Conservation (phyloP, 2,113 vertebrate genomes). For the Euleptes europaea region DNA sequence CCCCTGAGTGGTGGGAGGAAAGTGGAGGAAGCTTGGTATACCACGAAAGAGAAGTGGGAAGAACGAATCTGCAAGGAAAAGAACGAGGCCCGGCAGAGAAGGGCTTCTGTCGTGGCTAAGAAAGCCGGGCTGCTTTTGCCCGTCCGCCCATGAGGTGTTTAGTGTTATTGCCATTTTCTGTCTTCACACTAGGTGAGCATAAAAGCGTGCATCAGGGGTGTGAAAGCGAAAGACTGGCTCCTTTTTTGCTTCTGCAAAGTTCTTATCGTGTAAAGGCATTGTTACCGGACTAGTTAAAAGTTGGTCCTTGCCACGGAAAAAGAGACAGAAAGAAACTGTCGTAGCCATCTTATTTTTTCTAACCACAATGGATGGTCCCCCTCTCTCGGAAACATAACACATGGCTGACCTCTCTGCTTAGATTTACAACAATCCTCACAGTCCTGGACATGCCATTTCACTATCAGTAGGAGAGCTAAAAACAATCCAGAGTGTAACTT, state of each 20-base stretch:
- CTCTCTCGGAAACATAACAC: background rate
- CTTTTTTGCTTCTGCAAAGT: background rate
- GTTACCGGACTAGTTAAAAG: background rate
- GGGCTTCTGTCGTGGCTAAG: slow-evolving; percentile 35
- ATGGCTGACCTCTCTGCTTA: background rate
- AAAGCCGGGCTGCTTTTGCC: slow-evolving; percentile 21
- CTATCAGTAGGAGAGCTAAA: background rate
- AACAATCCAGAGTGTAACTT: background rate
- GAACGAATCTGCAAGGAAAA: slow-evolving; percentile 56
- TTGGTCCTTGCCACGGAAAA: background rate
- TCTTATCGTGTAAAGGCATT: background rate
- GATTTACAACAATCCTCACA: background rate
- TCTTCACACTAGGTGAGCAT: background rate
- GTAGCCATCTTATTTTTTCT: background rate
- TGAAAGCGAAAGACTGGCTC: background rate
- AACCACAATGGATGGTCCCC: background rate
- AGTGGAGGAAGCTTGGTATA: slow-evolving; percentile 45
- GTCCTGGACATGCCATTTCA: background rate
- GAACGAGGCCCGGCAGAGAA: slow-evolving; percentile 8
- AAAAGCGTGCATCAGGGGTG: background rate
- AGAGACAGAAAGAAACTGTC: background rate
- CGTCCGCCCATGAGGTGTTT: background rate
- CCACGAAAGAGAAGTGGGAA: slow-evolving; percentile 48
- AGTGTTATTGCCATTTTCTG: background rate
- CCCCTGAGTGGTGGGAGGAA: slow-evolving; percentile 28